A percentile compares a stretch with the other conserved stretches of the same genome.
Conservation (phyloP, 2,888 invertebrate genomes). For the Stenurella melanura region DNA sequence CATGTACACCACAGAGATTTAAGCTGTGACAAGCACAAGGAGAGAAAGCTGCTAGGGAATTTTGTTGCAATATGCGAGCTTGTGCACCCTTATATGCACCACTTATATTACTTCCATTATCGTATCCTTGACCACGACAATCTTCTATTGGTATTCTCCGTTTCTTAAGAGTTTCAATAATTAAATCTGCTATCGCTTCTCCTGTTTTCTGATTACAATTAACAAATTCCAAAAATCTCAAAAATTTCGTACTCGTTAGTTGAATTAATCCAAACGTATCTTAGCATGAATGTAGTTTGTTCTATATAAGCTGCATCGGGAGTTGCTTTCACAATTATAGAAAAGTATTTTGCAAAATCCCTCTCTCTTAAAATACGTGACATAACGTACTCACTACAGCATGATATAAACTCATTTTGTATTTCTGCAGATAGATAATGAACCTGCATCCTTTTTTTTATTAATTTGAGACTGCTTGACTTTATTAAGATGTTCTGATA, state of each 20-base stretch:
- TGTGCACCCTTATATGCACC: neutral
- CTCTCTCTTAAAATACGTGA: neutral
- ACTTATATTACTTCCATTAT: no score
- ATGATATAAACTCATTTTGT: slow-evolving; percentile 1
- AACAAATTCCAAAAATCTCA: slow-evolving; percentile 11
- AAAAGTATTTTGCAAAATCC: neutral
- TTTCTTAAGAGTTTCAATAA: no score
- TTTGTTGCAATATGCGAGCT: slow-evolving; percentile 3
- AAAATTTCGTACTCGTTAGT: slow-evolving; percentile 1
- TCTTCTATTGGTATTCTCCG: no score
- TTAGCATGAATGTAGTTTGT: slow-evolving; percentile 9
- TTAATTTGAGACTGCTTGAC: no score
- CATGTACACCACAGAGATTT: neutral
- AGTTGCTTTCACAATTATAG: neutral
- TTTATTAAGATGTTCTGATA: neutral
- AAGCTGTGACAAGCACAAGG: slow-evolving; percentile 1
- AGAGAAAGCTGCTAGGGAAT: slow-evolving; percentile 9
- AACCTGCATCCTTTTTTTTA: neutral
- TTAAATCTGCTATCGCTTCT: neutral
- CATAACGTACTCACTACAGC: neutral
- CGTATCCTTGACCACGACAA: no score
- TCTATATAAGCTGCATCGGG: slow-evolving; percentile 1
- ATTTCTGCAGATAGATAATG: slow-evolving; percentile 5
- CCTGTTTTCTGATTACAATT: slow-evolving; percentile 4
- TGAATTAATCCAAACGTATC: neutral